A percentile compares a stretch with the other conserved stretches of the same genome.
Conservation (phyloP, 2,888 invertebrate species). For the Rhabditoides inermis region DNA sequence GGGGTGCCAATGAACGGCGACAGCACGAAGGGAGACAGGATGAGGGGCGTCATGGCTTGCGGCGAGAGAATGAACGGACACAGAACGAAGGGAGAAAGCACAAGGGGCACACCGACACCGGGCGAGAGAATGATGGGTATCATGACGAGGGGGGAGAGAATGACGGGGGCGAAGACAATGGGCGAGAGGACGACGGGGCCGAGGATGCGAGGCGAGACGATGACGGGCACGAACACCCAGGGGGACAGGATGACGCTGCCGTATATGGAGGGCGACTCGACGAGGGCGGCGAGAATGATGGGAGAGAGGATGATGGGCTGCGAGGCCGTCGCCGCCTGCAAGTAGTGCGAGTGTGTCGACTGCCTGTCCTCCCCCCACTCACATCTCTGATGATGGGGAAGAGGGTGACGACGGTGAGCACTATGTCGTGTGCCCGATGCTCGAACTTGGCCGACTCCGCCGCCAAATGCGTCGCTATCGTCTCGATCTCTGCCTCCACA, state of each 20-base stretch:
- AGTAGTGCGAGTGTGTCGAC: too few species aligned
- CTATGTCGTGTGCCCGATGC: constrained; percentile 29
- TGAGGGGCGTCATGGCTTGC: constrained; percentile 15
- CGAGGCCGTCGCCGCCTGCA: constrained; percentile 10
- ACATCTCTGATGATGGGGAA: constrained; percentile 12
- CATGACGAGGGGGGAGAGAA: constrained; percentile 20
- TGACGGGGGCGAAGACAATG: constrained; percentile 19
- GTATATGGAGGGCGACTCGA: constrained; percentile 23
- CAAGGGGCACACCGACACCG: constrained; percentile 18
- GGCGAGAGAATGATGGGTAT: constrained; percentile 19
- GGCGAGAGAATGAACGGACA: constrained; percentile 25
- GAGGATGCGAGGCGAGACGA: constrained; percentile 22
- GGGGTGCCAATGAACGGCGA: constrained; percentile 27
- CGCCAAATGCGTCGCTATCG: constrained; percentile 19
- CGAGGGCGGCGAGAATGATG: constrained; percentile 12
- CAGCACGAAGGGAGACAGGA: constrained; percentile 29
- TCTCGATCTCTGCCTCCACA: constrained; percentile 20
- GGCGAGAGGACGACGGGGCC: constrained; percentile 24
- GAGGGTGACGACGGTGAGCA: constrained; percentile 14
- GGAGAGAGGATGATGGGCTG: constrained; percentile 24
- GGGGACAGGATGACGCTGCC: constrained; percentile 22
- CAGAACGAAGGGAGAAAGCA: constrained; percentile 27
- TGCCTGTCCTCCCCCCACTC: neutral
- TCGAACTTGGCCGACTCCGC: constrained; percentile 19
- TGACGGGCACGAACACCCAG: constrained; percentile 27